Conservation (phyloP, 2,888 invertebrate genomes). For the Biston betularia region DNA sequence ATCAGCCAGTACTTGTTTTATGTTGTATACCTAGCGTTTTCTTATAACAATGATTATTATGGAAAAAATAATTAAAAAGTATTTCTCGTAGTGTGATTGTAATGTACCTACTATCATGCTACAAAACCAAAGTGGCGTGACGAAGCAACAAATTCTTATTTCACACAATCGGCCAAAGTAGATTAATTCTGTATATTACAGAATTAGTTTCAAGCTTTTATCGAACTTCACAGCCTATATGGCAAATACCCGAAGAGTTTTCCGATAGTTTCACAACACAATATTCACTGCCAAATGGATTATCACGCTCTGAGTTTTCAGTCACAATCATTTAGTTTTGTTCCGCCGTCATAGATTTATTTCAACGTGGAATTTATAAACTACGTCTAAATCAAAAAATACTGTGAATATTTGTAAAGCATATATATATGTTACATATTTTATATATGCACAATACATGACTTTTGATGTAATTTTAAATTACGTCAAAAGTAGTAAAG, state of each 20-base stretch:
- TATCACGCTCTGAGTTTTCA: slow-evolving; percentile 16
- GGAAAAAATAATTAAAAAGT: no score
- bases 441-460: no score
- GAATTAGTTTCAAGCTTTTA: slow-evolving; percentile 14
- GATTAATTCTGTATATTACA: slow-evolving; percentile 2
- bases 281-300: slow-evolving; percentile 21
- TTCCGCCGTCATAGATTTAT: slow-evolving; percentile 12
- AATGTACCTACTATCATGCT: background rate
- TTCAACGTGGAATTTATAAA: slow-evolving; percentile 5
- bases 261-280: slow-evolving; percentile 14
- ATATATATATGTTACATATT: no score
- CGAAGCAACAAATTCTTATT: slow-evolving; percentile 4
- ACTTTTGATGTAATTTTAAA: no score
- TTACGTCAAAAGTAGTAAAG: no score
- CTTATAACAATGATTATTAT: no score
- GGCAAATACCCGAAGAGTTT: slow-evolving; percentile 4
- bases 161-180: slow-evolving; percentile 3
- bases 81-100: no score
- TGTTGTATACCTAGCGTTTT: no score
- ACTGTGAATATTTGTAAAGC: background rate
- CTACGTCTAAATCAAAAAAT: no score
- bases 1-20: no score
- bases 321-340: slow-evolving; percentile 16
- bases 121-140: background rate
- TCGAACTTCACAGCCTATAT: slow-evolving; percentile 9